Base-by-base conservation (phyloP, 2,888 invertebrate species). In the Cylloceria caligata region DNA sequence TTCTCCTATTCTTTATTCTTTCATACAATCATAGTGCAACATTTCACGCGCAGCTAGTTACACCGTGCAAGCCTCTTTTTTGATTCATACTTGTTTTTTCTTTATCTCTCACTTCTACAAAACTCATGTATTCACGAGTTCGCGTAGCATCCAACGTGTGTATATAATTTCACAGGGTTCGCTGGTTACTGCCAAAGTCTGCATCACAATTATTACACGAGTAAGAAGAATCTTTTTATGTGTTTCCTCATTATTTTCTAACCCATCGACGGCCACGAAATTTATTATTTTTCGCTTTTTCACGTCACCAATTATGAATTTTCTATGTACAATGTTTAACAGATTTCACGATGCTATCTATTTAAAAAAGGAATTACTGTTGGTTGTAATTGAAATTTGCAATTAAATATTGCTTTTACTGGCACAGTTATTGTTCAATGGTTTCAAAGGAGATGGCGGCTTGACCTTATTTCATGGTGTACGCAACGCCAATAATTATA, bases 1-100 rank as follows among this genome's bases (percentile, higher is more conserved):
- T 81, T 78, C 78, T 75, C 75, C 65, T 67, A 52, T 82, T 79
- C 71, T 68, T 67, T 52, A 75, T 68, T 79, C 52, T 72, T 36
- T 49, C 49, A 49, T 16, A 39, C 71, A 78, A 62, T 75, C 69
- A 69, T 71, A 65, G 78, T 55, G 36, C 65, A 67, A 60, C 75
- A 52, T 52, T 60, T 60, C 71, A 45, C 71, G 39, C 71, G 39
- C 67, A 62, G 60, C 67, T 49, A 79, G 52, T 65, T 57, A 55
- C 79, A 60, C 49, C 55, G 34, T 55, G 55, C 30, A 39, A 74
- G 69, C 62, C 21, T 47, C 30, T 30, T 65, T 45, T 80, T 47
- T 42, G 47, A 30, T 19, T 34, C 36, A n/a, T 19, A 7, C 62
- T 24, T 67, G 45, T 62, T 30, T 42, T 49, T 77, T 45, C n/a